Evolutionary conservation across 2,888 invertebrate species (phyloP).

Genomic region (Melikaiella ostensackeni): DNA sequence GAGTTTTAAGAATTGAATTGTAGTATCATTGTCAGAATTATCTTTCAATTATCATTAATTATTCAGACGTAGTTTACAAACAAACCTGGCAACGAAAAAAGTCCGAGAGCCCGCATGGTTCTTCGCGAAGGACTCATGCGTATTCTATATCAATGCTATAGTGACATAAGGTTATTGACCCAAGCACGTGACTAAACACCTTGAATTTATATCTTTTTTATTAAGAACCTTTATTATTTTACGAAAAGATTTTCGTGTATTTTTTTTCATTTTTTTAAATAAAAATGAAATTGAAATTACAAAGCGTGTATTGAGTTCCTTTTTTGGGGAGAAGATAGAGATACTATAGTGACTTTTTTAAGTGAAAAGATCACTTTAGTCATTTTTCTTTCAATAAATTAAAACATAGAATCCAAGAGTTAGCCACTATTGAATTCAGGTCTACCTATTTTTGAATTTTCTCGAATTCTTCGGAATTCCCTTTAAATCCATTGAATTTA

Average conservation of each 20-base stretch:
- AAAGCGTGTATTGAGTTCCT: too few species aligned
- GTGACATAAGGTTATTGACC: background rate
- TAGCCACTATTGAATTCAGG: too few species aligned
- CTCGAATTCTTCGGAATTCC: too few species aligned
- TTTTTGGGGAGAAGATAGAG: too few species aligned
- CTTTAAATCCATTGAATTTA: too few species aligned
- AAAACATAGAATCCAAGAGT: too few species aligned
- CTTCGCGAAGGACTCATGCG: background rate
- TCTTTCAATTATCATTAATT: background rate
- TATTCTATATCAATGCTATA: background rate
- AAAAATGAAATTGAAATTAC: too few species aligned
- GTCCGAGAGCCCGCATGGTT: conserved; percentile 10
- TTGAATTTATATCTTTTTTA: conserved; percentile 7
- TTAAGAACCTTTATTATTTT: background rate
- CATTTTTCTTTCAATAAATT: too few species aligned
- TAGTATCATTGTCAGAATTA: background rate
- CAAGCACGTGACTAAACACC: background rate
- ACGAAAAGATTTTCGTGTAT: background rate
- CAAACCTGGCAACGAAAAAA: background rate
- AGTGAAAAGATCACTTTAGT: too few species aligned
- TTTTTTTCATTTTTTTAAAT: too few species aligned
- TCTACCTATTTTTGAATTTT: too few species aligned
- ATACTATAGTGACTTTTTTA: too few species aligned
- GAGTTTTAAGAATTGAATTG: background rate
- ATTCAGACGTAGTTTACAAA: background rate